phyloP scores from a whole-genome alignment of 2,113 vertebrate genomes.

The Emydocephalus ijimae region DNA sequence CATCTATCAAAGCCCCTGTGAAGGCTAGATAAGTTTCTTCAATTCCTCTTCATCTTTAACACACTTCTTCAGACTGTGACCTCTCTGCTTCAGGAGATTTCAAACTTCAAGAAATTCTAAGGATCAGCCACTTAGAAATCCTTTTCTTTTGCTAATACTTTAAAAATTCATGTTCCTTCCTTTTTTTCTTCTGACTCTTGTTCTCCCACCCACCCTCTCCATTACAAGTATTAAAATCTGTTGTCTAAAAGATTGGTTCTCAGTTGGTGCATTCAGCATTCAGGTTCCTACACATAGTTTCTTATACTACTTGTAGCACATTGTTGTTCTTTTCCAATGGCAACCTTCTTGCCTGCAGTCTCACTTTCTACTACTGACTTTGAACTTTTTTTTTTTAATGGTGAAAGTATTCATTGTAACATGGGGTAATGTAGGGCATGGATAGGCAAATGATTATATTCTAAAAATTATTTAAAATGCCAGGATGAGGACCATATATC shows the following conservation, averaged over 20 bases:
- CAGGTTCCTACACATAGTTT: neutral
- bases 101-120: neutral
- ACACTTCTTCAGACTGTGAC: neutral
- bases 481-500: neutral
- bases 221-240: neutral
- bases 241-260: neutral
- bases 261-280: neutral
- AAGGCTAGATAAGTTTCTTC: neutral
- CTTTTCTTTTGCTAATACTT: neutral
- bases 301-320: neutral
- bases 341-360: neutral
- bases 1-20: neutral
- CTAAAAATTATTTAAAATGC: neutral
- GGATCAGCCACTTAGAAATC: neutral
- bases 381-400: neutral
- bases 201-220: neutral
- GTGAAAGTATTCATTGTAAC: neutral
- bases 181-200: neutral
- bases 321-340: neutral
- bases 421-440: neutral
- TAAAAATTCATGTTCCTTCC: neutral
- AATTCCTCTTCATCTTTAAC: neutral
- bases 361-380: neutral
- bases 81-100: neutral
- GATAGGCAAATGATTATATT: neutral